phyloP scores from a whole-genome alignment of 2,113 vertebrate species.

The Conger conger region DNA sequence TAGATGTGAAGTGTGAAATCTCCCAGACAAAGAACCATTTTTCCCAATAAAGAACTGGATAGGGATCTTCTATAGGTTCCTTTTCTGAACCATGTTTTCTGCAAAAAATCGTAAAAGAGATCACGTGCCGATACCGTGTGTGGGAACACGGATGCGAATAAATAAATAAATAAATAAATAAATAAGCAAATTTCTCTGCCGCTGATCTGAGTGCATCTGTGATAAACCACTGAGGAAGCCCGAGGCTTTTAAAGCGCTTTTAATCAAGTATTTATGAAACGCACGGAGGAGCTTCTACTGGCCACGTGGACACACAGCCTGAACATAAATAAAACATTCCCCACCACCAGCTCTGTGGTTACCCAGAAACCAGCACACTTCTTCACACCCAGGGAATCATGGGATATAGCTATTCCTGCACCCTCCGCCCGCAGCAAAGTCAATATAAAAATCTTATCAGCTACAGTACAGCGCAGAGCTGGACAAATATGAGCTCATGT shows the following conservation, averaged over 20 bases:
- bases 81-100: no score
- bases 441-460: slow-evolving; percentile 1
- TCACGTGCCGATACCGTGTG: no score
- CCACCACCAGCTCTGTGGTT: neutral
- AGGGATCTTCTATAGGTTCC: no score
- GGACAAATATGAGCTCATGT: neutral
- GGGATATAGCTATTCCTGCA: neutral
- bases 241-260: neutral
- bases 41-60: no score
- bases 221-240: slow-evolving; percentile 42
- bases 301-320: neutral
- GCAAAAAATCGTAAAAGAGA: no score
- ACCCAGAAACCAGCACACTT: neutral
- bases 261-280: neutral
- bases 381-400: neutral
- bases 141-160: no score
- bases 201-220: slow-evolving; percentile 14
- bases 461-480: neutral
- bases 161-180: no score
- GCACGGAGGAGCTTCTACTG: neutral
- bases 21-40: no score
- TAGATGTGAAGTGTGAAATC: no score
- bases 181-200: no score
- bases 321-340: neutral
- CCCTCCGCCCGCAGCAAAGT: neutral